Evolutionary conservation across 2,888 invertebrate species (phyloP).

Genomic region (Gortyna flavago): DNA sequence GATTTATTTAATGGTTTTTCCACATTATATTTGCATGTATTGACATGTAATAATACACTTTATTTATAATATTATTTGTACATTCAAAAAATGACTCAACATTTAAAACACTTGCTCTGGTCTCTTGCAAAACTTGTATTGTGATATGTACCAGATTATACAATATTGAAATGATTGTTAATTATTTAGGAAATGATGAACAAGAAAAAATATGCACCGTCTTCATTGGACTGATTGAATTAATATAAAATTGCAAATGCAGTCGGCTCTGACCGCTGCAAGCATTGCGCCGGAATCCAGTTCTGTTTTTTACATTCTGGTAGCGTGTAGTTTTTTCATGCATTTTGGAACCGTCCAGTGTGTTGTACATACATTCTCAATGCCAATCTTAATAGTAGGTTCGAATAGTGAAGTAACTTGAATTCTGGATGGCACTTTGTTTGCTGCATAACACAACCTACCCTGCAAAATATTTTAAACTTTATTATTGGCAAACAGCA

Average conservation of each 20-base stretch:
- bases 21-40: constrained; percentile 10
- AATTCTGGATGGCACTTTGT: constrained; percentile 1
- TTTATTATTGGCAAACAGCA: background rate
- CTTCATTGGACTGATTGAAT: constrained; percentile 35
- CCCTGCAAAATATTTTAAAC: background rate
- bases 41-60: background rate
- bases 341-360: constrained; percentile 24
- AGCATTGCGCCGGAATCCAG: constrained; percentile 21
- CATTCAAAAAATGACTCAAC: background rate
- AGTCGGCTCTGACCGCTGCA: constrained; percentile 22
- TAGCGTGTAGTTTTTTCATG: constrained; percentile 34
- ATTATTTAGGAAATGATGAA: constrained; percentile 1
- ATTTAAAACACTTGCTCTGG: background rate
- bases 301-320: constrained; percentile 15
- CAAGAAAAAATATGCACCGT: background rate
- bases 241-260: constrained; percentile 32
- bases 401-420: constrained; percentile 4
- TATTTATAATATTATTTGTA: background rate
- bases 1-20: constrained; percentile 21
- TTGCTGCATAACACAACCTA: background rate
- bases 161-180: background rate
- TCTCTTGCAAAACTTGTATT: background rate
- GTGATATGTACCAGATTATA: background rate
- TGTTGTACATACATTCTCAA: constrained; percentile 20
- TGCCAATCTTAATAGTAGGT: constrained; percentile 23